Evolutionary conservation across 30 jellyfish, hydroid and myxozoan species (phyloP), one percentile per base, ranked within the genome.

Genomic region (Turritopsis rubra): DNA sequence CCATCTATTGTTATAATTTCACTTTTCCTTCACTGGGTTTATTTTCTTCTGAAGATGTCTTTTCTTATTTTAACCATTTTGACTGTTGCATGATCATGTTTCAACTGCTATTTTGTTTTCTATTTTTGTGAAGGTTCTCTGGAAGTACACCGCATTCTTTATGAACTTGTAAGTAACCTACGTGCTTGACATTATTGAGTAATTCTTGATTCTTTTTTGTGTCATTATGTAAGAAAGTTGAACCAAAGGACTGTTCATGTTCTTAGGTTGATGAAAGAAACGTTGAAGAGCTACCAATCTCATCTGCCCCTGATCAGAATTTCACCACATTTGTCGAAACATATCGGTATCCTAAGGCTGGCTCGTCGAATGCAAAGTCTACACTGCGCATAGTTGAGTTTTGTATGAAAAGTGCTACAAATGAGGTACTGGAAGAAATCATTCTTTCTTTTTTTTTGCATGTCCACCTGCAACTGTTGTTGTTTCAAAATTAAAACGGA

Each of bases 271-370:
- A 91, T 79, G 96, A 91, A 72, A 79, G 94, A n/a, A 83, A 21
- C 78, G 97, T 91, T n/a, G 96, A 84, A 27, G 93, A 86, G 84
- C 93, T 83, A 23, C 97, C 85, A 22, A 91, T 91, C 54, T 85
- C 87, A 20, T 83, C 97, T 23, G 75, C 91, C n/a, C 66, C 88
- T n/a, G 90, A 80, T 22, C 28, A 65, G 72, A 81, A 73, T 31
- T 73, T 83, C 79, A 83, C 79, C 18, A 86, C 91, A 18, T 91
- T 83, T 22, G 93, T 91, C 18, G 97, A 91, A 23, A 86, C 93
- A 1, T 91, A 91, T 73, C 74, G 97, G 30, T 91, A 91, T 79
- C 97, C 97, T n/a, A 91, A 86, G 81, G 97, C 97, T 77, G 97
- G 97, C 25, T 86, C 96, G 8, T 73, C 71, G 53, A 91, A 91